Evolutionary conservation across 2,888 invertebrate genomes (phyloP), one percentile per base, ranked within the genome.

Genomic region (Artemia sinica): DNA sequence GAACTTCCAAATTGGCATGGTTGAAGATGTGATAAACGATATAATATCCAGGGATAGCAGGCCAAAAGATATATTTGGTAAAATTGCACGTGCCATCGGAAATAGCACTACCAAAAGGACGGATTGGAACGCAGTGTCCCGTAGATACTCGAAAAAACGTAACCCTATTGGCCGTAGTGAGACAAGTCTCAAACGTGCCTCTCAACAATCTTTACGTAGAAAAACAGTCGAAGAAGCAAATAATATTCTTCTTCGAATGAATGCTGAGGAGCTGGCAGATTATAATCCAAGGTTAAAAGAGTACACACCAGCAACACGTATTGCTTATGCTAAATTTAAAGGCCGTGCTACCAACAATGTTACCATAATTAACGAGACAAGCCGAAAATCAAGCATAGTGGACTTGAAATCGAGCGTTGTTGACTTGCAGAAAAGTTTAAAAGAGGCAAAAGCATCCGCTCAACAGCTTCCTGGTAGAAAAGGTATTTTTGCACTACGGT

Each of bases 251-350:
- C 80, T 84, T 9, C 83, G 84, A 1, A 73, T 75, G 73, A 73
- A 75, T 71, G 74, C 75, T 2, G 84, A 85, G 70, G 85, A 86
- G 75, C 77, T 91, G 71, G 79, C 89, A 71, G 87, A 88, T 77
- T 90, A 85, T 78, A 91, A 91, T 80, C 90, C 90, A 0, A 86
- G 86, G 73, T 79, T 91, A 50, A 83, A 85, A 2, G 83, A 83
- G 0, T 85, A 89, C 2, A 85, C 89, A 1, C 86, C 87, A 1
- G 85, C 86, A 1, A 88, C 90, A 0, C 82, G 90, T 73, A 84
- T 90, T 14, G 91, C 91, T 0, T 91, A 91, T 74, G 89, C 89
- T 68, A 91, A 90, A 78, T 91, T 91, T 76, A 91, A 91, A 85
- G 84, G 74, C 18, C 74, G 73, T 50, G 73, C 74, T 67, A 69